A percentile compares a stretch with the other conserved stretches of the same genome.
These are phyloP conservation scores for Montipora capricornis DNA, from an alignment of 64 coral and sea anemone species.

Conservation along the genomic window DNA sequence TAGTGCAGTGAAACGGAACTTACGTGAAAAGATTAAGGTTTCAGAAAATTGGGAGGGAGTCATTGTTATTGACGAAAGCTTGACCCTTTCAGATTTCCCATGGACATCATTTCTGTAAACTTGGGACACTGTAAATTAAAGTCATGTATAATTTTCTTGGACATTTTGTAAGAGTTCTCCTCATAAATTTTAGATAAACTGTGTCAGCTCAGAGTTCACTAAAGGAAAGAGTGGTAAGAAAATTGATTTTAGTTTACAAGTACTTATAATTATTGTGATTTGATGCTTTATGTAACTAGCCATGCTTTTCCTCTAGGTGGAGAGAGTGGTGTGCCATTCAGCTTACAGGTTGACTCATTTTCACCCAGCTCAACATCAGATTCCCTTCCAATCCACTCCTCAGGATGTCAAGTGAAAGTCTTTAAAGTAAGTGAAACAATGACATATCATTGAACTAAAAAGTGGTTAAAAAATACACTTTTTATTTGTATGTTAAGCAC, in stretches of 20 bases:
- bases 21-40: too few species aligned
- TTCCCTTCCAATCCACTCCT: slow-evolving; percentile 60
- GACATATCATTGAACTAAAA: too few species aligned
- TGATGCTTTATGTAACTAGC: neutral
- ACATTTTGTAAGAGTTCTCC: neutral
- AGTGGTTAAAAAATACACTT: too few species aligned
- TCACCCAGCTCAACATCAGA: slow-evolving; percentile 67
- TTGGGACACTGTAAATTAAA: too few species aligned
- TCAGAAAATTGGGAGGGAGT: too few species aligned
- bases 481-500: too few species aligned
- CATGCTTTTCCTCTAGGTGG: slow-evolving; percentile 60
- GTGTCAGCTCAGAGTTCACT: slow-evolving; percentile 97
- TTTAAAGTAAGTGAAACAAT: slow-evolving; percentile 77
- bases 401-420: slow-evolving; percentile 92
- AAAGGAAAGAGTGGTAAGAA: slow-evolving; percentile 98
- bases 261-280: neutral
- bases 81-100: too few species aligned
- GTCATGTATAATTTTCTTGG: too few species aligned
- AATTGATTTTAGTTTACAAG: neutral
- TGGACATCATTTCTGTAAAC: neutral
- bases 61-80: too few species aligned
- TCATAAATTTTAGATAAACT: slow-evolving; percentile 82
- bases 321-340: slow-evolving; percentile 95
- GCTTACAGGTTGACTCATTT: slow-evolving; percentile 84
- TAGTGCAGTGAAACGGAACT: too few species aligned